Conservation (phyloP, 2,888 invertebrate species). For the Ferrisia virgata region DNA sequence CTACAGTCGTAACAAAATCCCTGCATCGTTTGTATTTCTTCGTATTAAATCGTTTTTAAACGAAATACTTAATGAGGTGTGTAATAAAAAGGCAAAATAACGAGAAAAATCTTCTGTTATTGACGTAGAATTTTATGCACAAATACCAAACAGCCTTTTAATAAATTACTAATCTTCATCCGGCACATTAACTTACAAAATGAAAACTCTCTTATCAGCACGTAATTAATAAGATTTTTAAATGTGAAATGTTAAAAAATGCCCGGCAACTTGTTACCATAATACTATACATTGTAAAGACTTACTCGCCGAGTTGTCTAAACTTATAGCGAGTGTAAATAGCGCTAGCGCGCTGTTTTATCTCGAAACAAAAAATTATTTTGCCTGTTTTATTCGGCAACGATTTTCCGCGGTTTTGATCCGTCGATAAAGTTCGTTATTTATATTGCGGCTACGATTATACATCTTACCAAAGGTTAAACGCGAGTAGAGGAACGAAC, state of each 20-base stretch:
- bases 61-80: constrained; percentile 26
- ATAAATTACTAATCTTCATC: constrained; percentile 28
- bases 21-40: not conserved
- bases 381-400: not conserved
- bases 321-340: not conserved
- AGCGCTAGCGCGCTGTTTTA: not conserved
- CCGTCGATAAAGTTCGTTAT: constrained; percentile 14
- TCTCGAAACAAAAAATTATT: not conserved
- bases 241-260: constrained; percentile 21
- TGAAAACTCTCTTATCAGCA: constrained; percentile 12
- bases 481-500: not conserved
- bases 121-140: constrained; percentile 8
- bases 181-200: constrained; percentile 26
- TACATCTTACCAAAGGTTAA: not conserved
- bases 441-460: not conserved
- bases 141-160: constrained; percentile 20
- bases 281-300: no score
- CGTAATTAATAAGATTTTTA: constrained; percentile 28
- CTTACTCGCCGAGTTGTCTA: not conserved
- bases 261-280: constrained; percentile 13
- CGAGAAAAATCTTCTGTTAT: constrained; percentile 30
- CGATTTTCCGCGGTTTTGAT: not conserved
- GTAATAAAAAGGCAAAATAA: constrained; percentile 28
- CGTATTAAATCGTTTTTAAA: constrained; percentile 32
- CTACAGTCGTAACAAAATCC: constrained; percentile 24